Base-by-base conservation (phyloP, 2,888 invertebrate genomes). In the Mesochorus sp. region DNA sequence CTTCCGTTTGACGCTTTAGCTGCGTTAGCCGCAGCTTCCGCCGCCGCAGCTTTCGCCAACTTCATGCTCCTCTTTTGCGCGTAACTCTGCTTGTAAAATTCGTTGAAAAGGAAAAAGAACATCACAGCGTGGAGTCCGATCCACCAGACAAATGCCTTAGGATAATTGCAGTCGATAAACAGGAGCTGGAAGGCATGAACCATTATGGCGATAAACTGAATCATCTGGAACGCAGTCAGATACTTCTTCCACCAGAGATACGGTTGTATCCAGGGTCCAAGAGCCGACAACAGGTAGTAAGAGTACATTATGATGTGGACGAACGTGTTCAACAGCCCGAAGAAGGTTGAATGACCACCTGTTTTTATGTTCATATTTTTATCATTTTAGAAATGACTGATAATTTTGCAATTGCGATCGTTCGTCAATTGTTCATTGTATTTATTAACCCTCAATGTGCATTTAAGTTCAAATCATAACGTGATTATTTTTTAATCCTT, bases 181-280 rank as follows among this genome's bases (percentile, higher is more conserved):
- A 98, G 92, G 82, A 98, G 93, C 90, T 97, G 97, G 95, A 97
- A 97, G 80, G 97, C 97, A 92, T 98, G 98, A 78, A 95, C 92
- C 95, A 98, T 97, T 84, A 98, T 97, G 71, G 94, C 94, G 76
- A 98, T 93, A 91, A 98, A 98, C 92, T 98, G 98, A 62, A 96
- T 93, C 96, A 98, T 97, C 93, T 98, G 98, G 86, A 98, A 93
- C 61, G 95, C 94, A 24, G 98, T 98, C 89, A 98, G 94, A 91
- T 98, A 97, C 90, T 95, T 97, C 93, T 98, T 98, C 98, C 98
- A 98, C 98, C 98, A 98, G 80, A 98, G 93, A 90, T 95, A 98
- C 86, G 94, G 95, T 91, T 96, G 96, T 91, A 96, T 94, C 62
- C 93, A 93, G 4, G 98, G 98, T 75, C 98, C 98, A 92, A 98